Percentiles rank a stretch among this genome's conserved stretches.
These are phyloP conservation scores for Zosterops borbonicus DNA, from an alignment of 2,113 vertebrate genomes.

Conservation along the genomic window DNA sequence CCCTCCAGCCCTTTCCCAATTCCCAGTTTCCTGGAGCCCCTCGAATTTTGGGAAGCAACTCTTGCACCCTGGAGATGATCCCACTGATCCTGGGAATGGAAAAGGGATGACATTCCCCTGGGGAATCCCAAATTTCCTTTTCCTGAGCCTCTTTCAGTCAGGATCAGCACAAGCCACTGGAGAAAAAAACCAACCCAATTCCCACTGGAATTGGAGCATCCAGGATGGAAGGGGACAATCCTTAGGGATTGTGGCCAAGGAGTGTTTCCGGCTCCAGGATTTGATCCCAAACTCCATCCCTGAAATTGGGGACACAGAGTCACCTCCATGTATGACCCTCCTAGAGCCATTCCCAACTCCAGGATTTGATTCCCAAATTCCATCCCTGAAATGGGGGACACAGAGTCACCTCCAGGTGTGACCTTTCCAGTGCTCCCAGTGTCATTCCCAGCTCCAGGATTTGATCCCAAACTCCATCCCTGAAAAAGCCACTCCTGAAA, in stretches of 20 bases:
- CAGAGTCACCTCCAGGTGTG: neutral
- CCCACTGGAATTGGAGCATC: fast-evolving
- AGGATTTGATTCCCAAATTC: no score
- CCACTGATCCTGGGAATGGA: neutral
- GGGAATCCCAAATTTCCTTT: neutral
- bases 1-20: neutral
- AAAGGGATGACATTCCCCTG: neutral
- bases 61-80: neutral
- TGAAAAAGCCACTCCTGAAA: neutral
- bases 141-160: fast-evolving
- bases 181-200: neutral
- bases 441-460: neutral
- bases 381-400: no score
- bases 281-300: fast-evolving
- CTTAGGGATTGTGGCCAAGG: neutral
- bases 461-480: neutral
- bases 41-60: neutral
- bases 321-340: neutral
- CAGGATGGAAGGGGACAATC: neutral
- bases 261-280: neutral
- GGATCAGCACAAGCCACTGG: no score
- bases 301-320: no score
- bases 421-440: neutral
- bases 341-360: no score
- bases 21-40: neutral